Conservation (phyloP, 92 coral and sea anemone species). For the Heteractis magnifica region DNA sequence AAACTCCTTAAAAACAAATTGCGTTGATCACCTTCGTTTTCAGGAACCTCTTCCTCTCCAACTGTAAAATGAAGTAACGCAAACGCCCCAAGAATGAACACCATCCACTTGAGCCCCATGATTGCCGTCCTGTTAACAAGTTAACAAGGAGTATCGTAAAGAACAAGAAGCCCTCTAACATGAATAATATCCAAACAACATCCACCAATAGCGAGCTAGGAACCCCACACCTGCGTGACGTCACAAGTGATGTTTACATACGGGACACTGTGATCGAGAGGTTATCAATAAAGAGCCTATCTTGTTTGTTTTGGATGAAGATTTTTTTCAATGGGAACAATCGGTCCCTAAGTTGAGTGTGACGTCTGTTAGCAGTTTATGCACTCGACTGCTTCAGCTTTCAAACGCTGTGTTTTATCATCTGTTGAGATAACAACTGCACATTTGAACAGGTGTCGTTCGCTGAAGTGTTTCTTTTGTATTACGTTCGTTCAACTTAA, state of each 20-base stretch:
- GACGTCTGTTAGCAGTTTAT: conserved; percentile 19
- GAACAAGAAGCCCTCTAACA: conserved; percentile 4
- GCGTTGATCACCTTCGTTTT: background rate
- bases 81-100: conserved; percentile 24
- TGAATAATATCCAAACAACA: conserved; percentile 1
- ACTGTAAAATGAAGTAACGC: conserved; percentile 6
- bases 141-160: conserved; percentile 17
- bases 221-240: conserved; percentile 31
- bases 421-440: conserved; percentile 16
- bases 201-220: conserved; percentile 1
- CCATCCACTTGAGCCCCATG: conserved; percentile 29
- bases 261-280: conserved; percentile 32
- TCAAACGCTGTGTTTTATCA: conserved; percentile 17
- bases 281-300: conserved; percentile 15
- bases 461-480: background rate
- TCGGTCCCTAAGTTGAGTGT: background rate
- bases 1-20: background rate
- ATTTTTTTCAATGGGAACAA: conserved; percentile 22
- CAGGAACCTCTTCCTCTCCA: conserved; percentile 6
- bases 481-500: conserved; percentile 21
- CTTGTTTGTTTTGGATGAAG: background rate
- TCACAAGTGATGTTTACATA: conserved; percentile 25
- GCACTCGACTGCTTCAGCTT: conserved; percentile 16
- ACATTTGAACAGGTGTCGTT: conserved; percentile 10
- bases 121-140: conserved; percentile 10